Conservation (phyloP, 2,113 vertebrate genomes). For the Theropithecus gelada region DNA sequence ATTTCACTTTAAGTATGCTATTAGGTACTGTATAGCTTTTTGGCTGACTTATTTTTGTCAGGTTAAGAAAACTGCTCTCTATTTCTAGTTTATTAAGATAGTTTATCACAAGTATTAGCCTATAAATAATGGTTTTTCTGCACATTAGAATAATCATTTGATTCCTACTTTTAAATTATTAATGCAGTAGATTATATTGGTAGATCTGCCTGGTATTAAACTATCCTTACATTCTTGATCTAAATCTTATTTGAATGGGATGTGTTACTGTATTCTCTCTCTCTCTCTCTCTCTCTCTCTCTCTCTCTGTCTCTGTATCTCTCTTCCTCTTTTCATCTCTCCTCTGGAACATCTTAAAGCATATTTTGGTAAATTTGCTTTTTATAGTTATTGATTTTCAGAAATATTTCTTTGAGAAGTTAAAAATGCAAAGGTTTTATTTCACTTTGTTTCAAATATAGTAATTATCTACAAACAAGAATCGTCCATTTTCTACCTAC, state of each 20-base stretch:
- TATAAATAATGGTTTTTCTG: background rate
- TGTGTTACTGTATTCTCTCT: background rate
- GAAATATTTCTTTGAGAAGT: background rate
- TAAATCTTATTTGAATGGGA: background rate
- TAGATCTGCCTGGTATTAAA: background rate
- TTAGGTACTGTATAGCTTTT: background rate
- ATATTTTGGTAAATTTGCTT: slow-evolving; percentile 31
- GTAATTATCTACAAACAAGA: slow-evolving; percentile 8
- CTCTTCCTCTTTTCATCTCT: too few relatives aligned
- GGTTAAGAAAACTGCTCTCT: background rate
- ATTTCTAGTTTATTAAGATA: slow-evolving; percentile 7
- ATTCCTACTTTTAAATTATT: background rate
- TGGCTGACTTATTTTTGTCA: background rate
- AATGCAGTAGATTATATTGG: background rate
- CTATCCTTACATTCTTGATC: background rate
- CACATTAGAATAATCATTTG: background rate
- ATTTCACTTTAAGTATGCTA: background rate
- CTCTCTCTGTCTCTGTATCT: background rate
- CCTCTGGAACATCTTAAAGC: background rate
- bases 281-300: too few relatives aligned
- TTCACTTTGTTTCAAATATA: slow-evolving; percentile 3
- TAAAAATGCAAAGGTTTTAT: background rate
- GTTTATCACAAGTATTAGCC: background rate
- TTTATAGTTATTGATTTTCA: slow-evolving; percentile 1
- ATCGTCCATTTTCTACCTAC: background rate